phyloP scores from a whole-genome alignment of 2,113 vertebrate genomes.

The Pelodiscus sinensis region DNA sequence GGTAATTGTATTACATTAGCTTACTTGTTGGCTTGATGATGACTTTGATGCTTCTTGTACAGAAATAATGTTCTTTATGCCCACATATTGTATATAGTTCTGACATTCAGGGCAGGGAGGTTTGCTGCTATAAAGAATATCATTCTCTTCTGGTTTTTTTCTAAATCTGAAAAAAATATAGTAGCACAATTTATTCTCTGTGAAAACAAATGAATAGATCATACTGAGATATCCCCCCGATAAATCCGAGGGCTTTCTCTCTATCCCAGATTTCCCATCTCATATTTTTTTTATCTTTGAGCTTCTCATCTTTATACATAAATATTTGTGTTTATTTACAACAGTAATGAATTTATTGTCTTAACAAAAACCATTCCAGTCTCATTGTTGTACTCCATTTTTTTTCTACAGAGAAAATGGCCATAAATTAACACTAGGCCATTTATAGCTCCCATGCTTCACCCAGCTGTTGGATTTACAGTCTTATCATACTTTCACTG shows the following conservation, averaged over 20 bases:
- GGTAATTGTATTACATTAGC: neutral
- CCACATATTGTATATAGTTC: neutral
- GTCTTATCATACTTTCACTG: neutral
- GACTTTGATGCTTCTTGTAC: neutral
- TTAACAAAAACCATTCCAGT: neutral
- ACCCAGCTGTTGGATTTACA: neutral
- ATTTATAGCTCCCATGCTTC: neutral
- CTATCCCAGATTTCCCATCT: neutral
- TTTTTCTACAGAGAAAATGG: neutral
- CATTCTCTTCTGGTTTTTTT: neutral
- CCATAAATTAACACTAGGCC: neutral
- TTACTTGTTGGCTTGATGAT: neutral
- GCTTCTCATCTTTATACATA: neutral
- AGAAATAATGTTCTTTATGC: slow-evolving; percentile 13
- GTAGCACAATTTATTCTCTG: neutral
- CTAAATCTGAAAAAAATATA: slow-evolving; percentile 22
- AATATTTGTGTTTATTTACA: neutral
- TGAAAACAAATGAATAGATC: neutral
- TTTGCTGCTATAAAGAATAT: slow-evolving; percentile 33
- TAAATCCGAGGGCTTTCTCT: neutral
- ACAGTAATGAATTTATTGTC: neutral
- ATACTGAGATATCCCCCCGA: neutral
- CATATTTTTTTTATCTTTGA: neutral
- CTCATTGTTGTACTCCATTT: neutral
- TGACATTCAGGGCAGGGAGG: neutral